These are phyloP conservation scores for Motacilla tschutschensis DNA, from an alignment of 2,113 vertebrate species.

Conservation along the genomic window DNA sequence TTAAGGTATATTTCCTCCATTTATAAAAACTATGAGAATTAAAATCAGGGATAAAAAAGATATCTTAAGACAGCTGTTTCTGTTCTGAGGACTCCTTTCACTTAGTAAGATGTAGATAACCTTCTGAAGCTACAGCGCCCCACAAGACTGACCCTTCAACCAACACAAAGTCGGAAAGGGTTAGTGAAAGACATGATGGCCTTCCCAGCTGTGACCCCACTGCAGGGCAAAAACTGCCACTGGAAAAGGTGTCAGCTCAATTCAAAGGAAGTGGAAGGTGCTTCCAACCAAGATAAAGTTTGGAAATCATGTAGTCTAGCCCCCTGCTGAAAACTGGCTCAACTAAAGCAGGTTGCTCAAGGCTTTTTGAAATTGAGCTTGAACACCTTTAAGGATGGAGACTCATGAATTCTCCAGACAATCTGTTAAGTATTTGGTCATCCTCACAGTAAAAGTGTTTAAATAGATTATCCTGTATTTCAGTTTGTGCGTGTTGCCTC, in stretches of 20 bases:
- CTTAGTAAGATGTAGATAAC: neutral
- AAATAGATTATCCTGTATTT: neutral
- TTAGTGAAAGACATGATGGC: neutral
- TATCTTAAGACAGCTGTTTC: neutral
- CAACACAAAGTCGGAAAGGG: neutral
- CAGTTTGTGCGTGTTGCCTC: neutral
- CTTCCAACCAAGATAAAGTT: neutral
- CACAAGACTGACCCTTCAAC: neutral
- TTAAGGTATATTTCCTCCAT: conserved; percentile 44
- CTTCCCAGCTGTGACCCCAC: neutral
- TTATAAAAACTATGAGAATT: conserved; percentile 27
- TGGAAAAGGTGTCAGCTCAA: neutral
- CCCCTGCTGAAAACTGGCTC: neutral
- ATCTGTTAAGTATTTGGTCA: neutral
- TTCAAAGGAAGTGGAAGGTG: neutral
- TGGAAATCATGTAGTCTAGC: neutral
- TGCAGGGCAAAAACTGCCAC: neutral
- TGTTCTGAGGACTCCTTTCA: neutral
- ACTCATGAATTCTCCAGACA: neutral
- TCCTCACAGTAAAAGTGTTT: neutral
- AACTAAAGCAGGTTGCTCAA: neutral
- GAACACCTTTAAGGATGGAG: neutral
- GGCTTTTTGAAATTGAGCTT: neutral
- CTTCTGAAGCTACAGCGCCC: neutral
- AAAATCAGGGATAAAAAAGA: conserved; percentile 1